Evolutionary conservation across 2,797 vertebrate genomes (phyloP).

Genomic region (Microchirus variegatus): DNA sequence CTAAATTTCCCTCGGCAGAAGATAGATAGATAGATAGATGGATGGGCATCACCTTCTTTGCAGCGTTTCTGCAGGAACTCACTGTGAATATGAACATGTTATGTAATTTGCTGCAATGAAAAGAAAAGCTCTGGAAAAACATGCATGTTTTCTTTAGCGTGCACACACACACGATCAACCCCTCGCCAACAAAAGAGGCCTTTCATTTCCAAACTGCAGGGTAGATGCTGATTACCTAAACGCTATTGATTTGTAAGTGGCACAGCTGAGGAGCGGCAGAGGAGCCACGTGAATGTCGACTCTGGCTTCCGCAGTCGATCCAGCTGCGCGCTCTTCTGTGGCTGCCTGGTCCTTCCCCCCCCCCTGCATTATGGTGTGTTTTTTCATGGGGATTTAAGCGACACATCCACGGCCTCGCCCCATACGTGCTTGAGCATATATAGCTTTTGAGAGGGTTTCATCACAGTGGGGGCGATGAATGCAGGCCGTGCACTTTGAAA

Average conservation of each 20-base stretch:
- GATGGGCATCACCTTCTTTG: conserved; percentile 58
- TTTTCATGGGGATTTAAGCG: conserved; percentile 47
- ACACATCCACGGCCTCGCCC: conserved; percentile 48
- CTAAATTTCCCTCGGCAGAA: conserved; percentile 31
- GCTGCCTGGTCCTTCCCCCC: conserved; percentile 43
- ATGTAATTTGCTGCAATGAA: conserved; percentile 64
- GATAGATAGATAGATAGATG: too few species aligned
- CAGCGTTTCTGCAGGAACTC: conserved; percentile 32
- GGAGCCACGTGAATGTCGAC: conserved; percentile 68
- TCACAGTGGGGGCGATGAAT: conserved; percentile 38
- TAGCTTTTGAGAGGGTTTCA: conserved; percentile 43
- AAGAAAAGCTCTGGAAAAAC: conserved; percentile 50
- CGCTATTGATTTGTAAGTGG: conserved; percentile 75
- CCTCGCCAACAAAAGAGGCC: conserved; percentile 68
- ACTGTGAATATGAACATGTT: conserved; percentile 59
- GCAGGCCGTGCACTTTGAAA: conserved; percentile 22
- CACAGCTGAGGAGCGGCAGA: conserved; percentile 71
- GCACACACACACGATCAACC: conserved; percentile 51
- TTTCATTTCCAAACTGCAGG: conserved; percentile 75
- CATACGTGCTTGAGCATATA: conserved; percentile 25
- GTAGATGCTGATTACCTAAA: conserved; percentile 71
- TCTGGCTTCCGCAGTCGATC: conserved; percentile 60
- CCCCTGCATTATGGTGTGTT: conserved; percentile 35
- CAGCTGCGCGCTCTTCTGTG: conserved; percentile 73
- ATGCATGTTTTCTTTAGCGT: conserved; percentile 45